Percentiles rank a stretch among this genome's conserved stretches.
Evolutionary conservation across 2,113 vertebrate species (phyloP).

Genomic region (Phyllostomus hastatus): DNA sequence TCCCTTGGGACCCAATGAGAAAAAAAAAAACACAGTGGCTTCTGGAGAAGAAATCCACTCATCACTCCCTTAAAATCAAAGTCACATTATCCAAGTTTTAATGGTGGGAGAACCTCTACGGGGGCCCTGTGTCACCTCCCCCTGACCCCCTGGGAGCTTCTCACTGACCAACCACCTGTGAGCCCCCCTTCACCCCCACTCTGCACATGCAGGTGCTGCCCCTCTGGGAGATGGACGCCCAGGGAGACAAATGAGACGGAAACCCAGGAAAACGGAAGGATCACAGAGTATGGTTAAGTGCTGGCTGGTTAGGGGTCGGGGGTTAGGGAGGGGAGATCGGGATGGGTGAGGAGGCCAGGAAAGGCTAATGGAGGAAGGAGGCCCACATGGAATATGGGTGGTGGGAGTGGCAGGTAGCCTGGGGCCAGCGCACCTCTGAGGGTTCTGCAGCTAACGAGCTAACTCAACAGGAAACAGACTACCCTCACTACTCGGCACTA

Average conservation of each 20-base stretch:
- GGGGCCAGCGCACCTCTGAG: not conserved
- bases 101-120: not conserved
- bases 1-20: not conserved
- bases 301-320: accelerated
- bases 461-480: not conserved
- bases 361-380: not conserved
- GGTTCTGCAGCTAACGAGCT: too few species aligned
- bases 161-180: not conserved
- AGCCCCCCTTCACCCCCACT: not conserved
- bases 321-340: accelerated
- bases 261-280: not conserved
- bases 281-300: not conserved
- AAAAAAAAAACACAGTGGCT: not conserved
- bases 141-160: too few species aligned
- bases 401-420: too few species aligned
- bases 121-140: not conserved
- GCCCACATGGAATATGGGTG: accelerated
- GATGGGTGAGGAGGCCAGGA: not conserved
- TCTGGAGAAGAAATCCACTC: not conserved
- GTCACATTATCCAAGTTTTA: not conserved
- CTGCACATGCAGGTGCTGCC: accelerated
- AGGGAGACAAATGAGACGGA: not conserved
- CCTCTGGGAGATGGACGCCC: not conserved
- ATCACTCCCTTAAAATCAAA: not conserved
- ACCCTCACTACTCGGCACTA: not conserved